Base-by-base conservation (phyloP, 2,113 vertebrate genomes). In the Redunca redunca region DNA sequence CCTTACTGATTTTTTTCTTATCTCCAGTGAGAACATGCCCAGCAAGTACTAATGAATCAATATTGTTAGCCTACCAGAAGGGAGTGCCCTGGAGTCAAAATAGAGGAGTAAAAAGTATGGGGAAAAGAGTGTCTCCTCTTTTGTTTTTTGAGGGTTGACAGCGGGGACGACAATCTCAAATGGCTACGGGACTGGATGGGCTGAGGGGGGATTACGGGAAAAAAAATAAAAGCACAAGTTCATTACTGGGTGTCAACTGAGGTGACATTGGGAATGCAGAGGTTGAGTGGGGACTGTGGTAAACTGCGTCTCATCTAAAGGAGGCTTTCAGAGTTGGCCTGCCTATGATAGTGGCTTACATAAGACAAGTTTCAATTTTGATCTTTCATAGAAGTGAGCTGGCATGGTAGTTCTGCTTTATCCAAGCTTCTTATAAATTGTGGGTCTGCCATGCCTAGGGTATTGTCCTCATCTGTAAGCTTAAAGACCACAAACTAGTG, bases 171-270 rank as follows among this genome's bases (percentile, higher is more conserved):
- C 57, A 48, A 25, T 48, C 30, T 36, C 71, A 48, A 67, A 50
- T 57, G 58, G 12, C 40, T 87, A 0, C 13, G 9, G 74, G 30
- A n/a, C 12, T 40, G 87, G 71, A 30, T 6, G 36, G 71, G 33
- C 40, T 3, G 14, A 3, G 5, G 4, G 5, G 50, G 7, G 50
- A 21, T 28, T 1, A 6, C 40, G 52, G 14, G 1, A 2, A 9
- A 30, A 28, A 53, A 55, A 48, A 9, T 17, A 25, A 58, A 43
- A 90, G 40, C 62, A 2, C 33, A 17, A 60, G 25, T 40, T 64
- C 74, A 57, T 55, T 19, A 46, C n/a, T 36, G 60, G 55, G 19
- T 9, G 40, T 30, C 50, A 46, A 30, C 48, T 40, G 48, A 84
- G 15, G 1, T 48, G 67, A 30, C 7, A 7, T 13, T 64, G 57